Base-by-base conservation (phyloP, 2,888 invertebrate genomes). In the Synergus gifuensis region DNA sequence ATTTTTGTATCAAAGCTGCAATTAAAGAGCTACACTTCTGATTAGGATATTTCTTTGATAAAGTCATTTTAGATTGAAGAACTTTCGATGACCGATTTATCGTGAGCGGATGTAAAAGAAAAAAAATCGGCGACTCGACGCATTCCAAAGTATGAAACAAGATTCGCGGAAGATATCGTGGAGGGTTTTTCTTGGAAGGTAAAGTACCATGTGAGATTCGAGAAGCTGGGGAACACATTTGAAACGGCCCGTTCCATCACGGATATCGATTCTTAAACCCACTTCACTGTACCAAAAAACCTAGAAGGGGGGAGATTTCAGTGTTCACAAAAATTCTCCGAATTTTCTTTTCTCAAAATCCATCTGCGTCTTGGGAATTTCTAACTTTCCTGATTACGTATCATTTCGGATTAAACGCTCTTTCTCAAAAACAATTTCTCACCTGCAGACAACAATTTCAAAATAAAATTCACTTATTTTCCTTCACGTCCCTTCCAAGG, bases 231-330 rank as follows among this genome's bases (percentile, higher is more conserved):
- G 77, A 79, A 76, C 79, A 79, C 77, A 77, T 76, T 79, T 49
- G 58, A n/a, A 46, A 46, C 69, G 76, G 62, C 58, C 76, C 76
- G 58, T 66, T 79, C 73, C 63, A 54, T 76, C 69, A 12, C 67
- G 66, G 44, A 44, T 82, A 83, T 83, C 79, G 83, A 83, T 82
- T 78, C 80, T 78, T 11, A 0, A 54, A 18, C 4, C 4, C 22
- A 54, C 28, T 11, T 7, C 16, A 54, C 49, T 54, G n/a, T 16
- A 49, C 16, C 49, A 2, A n/a, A n/a, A 54, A 54, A 28, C 22
- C 22, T 28, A 2, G 22, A 1, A 1, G 22, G 22, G 22, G 22
- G 22, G 22, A 1, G 22, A 28, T 28, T 28, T 28, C 22, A 28
- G 14, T 54, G 8, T 0, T 54, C 2, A 54, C n/a, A 5, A n/a